These are phyloP conservation scores for Dryocosmus kuriphilus DNA, from an alignment of 2,888 invertebrate species.

Conservation along the genomic window DNA sequence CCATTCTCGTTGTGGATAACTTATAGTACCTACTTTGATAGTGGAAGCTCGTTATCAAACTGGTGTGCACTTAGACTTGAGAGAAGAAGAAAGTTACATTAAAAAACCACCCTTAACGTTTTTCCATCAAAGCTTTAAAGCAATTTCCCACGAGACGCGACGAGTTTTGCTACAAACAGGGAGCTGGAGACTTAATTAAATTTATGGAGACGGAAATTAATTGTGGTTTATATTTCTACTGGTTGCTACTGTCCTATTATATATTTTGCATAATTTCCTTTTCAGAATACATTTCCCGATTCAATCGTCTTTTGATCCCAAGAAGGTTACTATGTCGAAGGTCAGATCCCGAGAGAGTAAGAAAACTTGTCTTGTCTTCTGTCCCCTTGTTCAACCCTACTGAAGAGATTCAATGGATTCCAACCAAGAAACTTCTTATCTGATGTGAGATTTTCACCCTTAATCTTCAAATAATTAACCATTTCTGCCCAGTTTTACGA, in stretches of 20 bases:
- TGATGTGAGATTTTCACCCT: too few relatives aligned
- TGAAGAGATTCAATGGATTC: too few relatives aligned
- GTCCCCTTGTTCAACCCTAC: background rate
- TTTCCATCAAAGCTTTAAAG: background rate
- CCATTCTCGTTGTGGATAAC: slow-evolving; percentile 13
- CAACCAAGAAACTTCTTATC: too few relatives aligned
- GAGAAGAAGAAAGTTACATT: background rate
- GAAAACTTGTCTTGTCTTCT: background rate
- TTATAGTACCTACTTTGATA: background rate
- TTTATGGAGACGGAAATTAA: background rate
- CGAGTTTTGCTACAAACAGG: slow-evolving; percentile 18
- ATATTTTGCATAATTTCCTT: background rate
- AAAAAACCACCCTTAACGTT: background rate
- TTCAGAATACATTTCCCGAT: background rate
- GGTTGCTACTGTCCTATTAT: background rate
- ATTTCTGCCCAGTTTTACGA: too few relatives aligned
- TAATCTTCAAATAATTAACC: too few relatives aligned
- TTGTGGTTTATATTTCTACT: background rate
- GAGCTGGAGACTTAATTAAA: slow-evolving; percentile 17
- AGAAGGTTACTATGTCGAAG: background rate
- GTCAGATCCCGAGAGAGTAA: background rate
- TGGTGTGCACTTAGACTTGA: background rate
- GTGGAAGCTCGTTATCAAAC: background rate
- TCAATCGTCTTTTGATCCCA: background rate
- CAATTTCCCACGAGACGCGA: slow-evolving; percentile 2